Conservation (phyloP, 2,797 vertebrate species). For the Emys orbicularis region DNA sequence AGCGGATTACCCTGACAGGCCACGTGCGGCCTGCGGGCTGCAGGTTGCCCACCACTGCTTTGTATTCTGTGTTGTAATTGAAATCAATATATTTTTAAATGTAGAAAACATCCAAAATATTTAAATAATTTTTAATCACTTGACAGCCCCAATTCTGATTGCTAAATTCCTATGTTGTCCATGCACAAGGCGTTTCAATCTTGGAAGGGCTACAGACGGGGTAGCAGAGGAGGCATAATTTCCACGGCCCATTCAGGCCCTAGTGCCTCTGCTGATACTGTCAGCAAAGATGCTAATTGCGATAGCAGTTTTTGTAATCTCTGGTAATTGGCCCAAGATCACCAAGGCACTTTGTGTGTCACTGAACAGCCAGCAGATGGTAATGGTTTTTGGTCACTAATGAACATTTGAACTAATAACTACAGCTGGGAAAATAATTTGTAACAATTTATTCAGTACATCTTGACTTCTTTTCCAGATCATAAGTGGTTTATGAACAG, state of each 20-base stretch:
- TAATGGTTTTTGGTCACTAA: not conserved
- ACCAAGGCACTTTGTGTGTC: not conserved
- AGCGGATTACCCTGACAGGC: too few relatives aligned
- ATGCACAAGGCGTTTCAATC: not conserved
- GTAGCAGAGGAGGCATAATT: not conserved
- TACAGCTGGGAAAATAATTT: conserved; percentile 26
- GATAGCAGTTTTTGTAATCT: not conserved
- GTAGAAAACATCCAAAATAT: too few relatives aligned
- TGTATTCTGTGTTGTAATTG: too few relatives aligned
- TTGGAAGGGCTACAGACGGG: not conserved
- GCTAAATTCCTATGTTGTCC: not conserved
- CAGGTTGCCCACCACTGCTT: too few relatives aligned
- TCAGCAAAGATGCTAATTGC: not conserved
- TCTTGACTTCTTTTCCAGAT: conserved; percentile 33
- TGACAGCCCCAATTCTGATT: not conserved
- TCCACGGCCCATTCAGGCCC: not conserved
- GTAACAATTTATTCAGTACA: conserved; percentile 38
- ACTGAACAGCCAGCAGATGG: conserved; percentile 2
- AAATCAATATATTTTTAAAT: too few relatives aligned
- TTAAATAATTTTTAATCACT: too few relatives aligned
- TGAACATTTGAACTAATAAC: not conserved
- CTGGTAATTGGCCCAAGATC: not conserved
- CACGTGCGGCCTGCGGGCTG: too few relatives aligned
- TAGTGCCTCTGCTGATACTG: not conserved
- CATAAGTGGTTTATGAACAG: conserved; percentile 50